phyloP scores from a whole-genome alignment of 2,797 vertebrate genomes.

The Melanotaenia parkinsoni region DNA sequence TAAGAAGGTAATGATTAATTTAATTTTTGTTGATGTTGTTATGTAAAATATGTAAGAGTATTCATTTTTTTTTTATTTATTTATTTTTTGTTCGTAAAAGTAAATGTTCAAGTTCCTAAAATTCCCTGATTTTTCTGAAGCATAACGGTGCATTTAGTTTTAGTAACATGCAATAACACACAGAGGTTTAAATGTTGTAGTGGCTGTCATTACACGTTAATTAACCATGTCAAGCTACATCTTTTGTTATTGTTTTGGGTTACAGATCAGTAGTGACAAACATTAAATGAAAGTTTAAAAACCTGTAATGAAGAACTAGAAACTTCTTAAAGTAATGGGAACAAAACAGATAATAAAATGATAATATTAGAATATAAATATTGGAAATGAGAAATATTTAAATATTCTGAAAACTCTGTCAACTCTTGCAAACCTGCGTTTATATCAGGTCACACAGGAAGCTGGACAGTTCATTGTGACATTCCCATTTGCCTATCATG shows the following conservation, averaged over 20 bases:
- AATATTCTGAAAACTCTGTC: neutral
- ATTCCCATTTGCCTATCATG: constrained; percentile 95
- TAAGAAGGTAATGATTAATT: constrained; percentile 89
- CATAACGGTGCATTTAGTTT: neutral
- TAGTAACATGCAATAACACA: neutral
- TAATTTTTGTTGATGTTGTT: neutral
- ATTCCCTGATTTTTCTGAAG: neutral
- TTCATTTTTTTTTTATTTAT: neutral
- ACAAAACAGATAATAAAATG: neutral
- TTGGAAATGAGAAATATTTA: neutral
- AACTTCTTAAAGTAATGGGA: neutral
- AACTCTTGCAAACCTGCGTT: neutral
- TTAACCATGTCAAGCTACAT: neutral
- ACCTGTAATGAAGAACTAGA: neutral
- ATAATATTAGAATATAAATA: neutral
- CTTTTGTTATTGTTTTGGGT: neutral
- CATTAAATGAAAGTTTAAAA: neutral
- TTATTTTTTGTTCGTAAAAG: neutral
- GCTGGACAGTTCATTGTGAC: constrained; percentile 97
- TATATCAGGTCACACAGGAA: constrained; percentile 91
- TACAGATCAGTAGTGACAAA: neutral
- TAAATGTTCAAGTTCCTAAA: too few relatives aligned
- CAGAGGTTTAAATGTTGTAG: neutral
- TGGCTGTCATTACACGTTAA: neutral
- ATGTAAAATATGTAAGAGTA: neutral